Base-by-base conservation (phyloP, 1,140 invertebrate species). In the Muscidifurax raptorellus region DNA sequence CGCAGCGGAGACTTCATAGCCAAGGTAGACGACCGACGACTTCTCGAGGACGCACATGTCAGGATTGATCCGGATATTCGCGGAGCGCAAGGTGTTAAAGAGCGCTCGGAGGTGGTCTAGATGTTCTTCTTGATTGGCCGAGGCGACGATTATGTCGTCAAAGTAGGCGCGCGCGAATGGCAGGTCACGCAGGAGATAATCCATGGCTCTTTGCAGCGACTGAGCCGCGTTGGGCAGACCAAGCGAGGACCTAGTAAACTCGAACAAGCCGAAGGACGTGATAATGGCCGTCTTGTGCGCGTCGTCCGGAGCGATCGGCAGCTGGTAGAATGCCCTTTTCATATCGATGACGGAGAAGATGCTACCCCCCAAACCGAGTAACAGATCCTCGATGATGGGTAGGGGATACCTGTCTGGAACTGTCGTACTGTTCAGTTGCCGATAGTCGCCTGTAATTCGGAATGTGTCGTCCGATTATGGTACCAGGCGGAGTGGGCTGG, bases 81-180 rank as follows among this genome's bases (percentile, higher is more conserved):
- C 27, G 36, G 12, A 1, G 5, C 25, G 18, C 40, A 77, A 9
- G 3, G 30, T 28, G 40, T 47, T 18, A 22, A 77, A 40, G n/a
- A 77, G 40, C n/a, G 1, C 2, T 3, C 40, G 44, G 12, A 47
- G 47, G 75, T 52, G 47, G 40, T 12, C n/a, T 7, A 77, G 9
- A 40, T 77, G 75, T 27, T 77, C 3, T 18, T 47, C 40, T 1
- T 12, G 1, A 40, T 40, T 59, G 2, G 3, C 44, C 40, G 75
- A 77, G 9, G 2, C 2, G 5, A 75, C 18, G 30, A 75, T 52
- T 32, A 92, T 86, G 85, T 92, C 90, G 71, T 92, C 91, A 3
- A 91, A 85, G 78, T 90, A 92, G 9, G 44, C 18, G 66, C 85
- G 89, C 2, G 69, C 74, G 80, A 89, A 92, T 22, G 88, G 86